Conservation (phyloP, 1,140 invertebrate species). For the Achroia grisella region DNA sequence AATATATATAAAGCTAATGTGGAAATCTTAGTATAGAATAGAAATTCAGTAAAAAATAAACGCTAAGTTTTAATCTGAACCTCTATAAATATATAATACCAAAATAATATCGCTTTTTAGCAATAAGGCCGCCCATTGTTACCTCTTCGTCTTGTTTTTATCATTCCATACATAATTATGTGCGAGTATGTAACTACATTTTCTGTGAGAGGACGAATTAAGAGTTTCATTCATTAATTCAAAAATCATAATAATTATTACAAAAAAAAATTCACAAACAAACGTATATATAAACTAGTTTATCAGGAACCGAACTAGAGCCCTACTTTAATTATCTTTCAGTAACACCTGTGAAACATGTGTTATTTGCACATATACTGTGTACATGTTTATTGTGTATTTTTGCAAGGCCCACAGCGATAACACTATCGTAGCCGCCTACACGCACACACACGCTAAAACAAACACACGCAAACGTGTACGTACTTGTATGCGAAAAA, state of each 20-base stretch:
- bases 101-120: no score
- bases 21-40: no score
- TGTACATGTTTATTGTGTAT: conserved; percentile 17
- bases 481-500: conserved; percentile 14
- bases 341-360: conserved; percentile 20
- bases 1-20: no score
- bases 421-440: conserved; percentile 59
- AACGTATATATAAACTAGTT: conserved; percentile 14
- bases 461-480: conserved; percentile 16
- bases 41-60: no score
- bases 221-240: no score
- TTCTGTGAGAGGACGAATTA: no score
- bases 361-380: conserved; percentile 11
- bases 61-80: no score
- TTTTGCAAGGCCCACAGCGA: conserved; percentile 62
- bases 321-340: neutral
- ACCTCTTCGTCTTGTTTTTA: no score
- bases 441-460: conserved; percentile 34
- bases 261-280: neutral
- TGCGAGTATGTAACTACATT: no score
- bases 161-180: no score
- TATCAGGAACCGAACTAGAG: conserved; percentile 25
- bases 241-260: conserved; percentile 6
- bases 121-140: no score
- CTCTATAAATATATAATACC: no score